phyloP scores from a whole-genome alignment of 2,797 vertebrate species.

The Octomys mimax region DNA sequence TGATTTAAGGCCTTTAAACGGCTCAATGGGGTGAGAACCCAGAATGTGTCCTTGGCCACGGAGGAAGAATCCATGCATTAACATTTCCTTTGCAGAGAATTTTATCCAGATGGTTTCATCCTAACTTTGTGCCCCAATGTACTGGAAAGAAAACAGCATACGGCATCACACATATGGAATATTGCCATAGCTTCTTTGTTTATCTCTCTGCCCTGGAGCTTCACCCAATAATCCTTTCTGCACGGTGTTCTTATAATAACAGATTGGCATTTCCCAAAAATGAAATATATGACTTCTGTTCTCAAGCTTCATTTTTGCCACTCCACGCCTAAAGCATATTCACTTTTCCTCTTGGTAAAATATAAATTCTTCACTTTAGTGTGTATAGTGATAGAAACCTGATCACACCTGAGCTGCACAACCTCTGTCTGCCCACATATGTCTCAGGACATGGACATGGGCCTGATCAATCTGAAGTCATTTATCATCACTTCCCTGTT shows the following conservation, averaged over 20 bases:
- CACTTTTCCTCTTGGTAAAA: neutral
- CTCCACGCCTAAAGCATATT: rapidly evolving
- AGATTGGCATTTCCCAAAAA: conserved; percentile 29
- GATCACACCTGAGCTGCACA: neutral
- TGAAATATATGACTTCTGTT: neutral
- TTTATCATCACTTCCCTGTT: neutral
- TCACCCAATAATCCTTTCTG: neutral
- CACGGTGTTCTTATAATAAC: neutral
- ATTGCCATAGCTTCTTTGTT: conserved; percentile 19
- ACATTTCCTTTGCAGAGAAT: conserved; percentile 32
- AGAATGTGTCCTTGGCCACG: neutral
- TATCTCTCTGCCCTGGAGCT: neutral
- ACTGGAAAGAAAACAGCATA: conserved; percentile 55
- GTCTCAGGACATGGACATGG: neutral
- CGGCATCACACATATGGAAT: neutral
- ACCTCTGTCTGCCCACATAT: rapidly evolving
- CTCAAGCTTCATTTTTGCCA: neutral
- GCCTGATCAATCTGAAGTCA: neutral
- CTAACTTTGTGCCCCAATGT: conserved; percentile 14
- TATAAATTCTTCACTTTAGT: neutral
- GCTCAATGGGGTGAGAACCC: neutral
- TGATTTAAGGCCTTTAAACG: neutral
- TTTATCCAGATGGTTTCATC: conserved; percentile 49
- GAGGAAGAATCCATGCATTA: neutral
- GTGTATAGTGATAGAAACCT: neutral